phyloP scores from a whole-genome alignment of 2,888 invertebrate species.

The Eumacrocentrus americanus region DNA sequence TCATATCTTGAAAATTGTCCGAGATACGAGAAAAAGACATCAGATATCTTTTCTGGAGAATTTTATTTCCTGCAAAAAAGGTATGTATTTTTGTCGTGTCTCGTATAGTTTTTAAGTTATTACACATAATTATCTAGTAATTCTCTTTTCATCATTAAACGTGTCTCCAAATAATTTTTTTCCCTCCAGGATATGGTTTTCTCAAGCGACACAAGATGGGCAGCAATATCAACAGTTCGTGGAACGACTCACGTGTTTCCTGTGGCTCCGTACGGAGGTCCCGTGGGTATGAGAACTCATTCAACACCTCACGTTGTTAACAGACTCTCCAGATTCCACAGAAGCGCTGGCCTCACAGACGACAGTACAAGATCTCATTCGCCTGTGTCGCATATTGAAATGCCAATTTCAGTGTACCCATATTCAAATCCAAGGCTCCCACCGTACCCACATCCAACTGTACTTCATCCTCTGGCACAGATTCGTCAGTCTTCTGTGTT shows the following conservation, averaged over 20 bases:
- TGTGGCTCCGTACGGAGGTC: constrained; percentile 94
- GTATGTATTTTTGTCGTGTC: neutral
- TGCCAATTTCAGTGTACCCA: constrained; percentile 63
- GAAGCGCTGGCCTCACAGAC: constrained; percentile 88
- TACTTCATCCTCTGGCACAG: constrained; percentile 83
- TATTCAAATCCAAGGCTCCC: constrained; percentile 89
- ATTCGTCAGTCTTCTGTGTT: constrained; percentile 72
- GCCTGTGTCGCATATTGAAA: constrained; percentile 66
- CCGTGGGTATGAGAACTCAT: constrained; percentile 90
- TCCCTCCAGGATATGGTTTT: constrained; percentile 81
- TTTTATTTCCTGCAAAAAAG: no score
- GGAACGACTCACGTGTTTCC: constrained; percentile 99
- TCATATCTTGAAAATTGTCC: no score
- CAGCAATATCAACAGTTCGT: constrained; percentile 91
- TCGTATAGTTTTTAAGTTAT: no score
- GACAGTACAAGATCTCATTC: constrained; percentile 75
- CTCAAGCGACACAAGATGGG: constrained; percentile 94
- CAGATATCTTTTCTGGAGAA: no score
- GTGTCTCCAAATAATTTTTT: neutral
- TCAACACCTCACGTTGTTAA: constrained; percentile 93
- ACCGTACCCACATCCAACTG: constrained; percentile 86
- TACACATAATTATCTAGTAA: no score
- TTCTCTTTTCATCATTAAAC: no score
- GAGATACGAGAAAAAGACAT: no score
- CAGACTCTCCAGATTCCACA: constrained; percentile 91